Base-by-base conservation (phyloP, 2,113 vertebrate species). In the Carassius auratus region DNA sequence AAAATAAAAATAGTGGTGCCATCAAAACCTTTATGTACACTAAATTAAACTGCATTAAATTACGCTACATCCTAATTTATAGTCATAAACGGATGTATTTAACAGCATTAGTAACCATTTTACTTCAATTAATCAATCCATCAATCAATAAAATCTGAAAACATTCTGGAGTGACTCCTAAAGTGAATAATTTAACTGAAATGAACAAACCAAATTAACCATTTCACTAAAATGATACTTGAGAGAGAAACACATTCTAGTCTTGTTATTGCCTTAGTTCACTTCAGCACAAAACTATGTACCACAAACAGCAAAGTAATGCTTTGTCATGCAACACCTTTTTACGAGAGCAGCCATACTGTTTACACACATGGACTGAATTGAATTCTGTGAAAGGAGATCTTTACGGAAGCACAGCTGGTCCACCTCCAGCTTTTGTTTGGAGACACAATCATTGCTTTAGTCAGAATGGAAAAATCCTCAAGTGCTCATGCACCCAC, bases 341-440 rank as follows among this genome's bases (percentile, higher is more conserved):
- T 1, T 69, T 19, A 69, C 64, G 1, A 2, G 30, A 68, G 30
- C 33, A 3, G 14, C 64, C 64, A 68, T 36, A 4, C 64, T 19
- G 9, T 9, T 10, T 45, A 2, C 2, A n/a, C n/a, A n/a, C n/a
- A 78, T 78, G 76, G 55, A 36, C 26, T 61, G 17, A 45, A 13
- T 42, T 42, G 19, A 21, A 73, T 73, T 73, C 36, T 42, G 69
- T 73, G 36, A 80, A 80, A 80, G 38, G 33, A 64, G 38, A 64
- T 30, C 59, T 80, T 45, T 26, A 62, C 23, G 77, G 12, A 21
- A 23, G 77, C 5, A 62, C 23, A 36, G 17, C 15, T 8, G 17
- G 52, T 79, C 50, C 57, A 45, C 57, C 77, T 42, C 76, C 61
- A 64, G 38, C 78, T 81, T 81, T 81, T 81, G 61, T 71, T 52